Evolutionary conservation across 1,140 invertebrate species (phyloP), one percentile per base, ranked within the genome.

Genomic region (Cyrtorhinus lividipennis): DNA sequence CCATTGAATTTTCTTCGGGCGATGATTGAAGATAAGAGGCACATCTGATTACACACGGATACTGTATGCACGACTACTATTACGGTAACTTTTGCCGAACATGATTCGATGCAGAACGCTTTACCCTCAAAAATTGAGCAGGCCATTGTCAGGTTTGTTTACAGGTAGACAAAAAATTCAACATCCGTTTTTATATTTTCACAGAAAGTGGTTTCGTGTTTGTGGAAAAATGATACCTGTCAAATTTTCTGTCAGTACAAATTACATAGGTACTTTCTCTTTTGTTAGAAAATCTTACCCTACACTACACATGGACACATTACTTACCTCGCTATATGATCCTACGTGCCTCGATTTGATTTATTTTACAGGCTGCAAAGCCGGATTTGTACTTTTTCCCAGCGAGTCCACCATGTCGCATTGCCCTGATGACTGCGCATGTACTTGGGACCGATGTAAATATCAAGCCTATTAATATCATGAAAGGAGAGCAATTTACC

Each of bases 361-460:
- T 8, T 38, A 38, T 38, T 5, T 38, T 38, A 15, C 15, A 38
- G 30, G 5, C 30, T 5, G 30, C 5, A 8, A 38, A 38, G 30
- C 30, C 30, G 15, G 75, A 76, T 62, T 74, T 87, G 62, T 88
- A 88, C 75, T 83, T 85, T 73, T 69, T 83, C 64, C 77, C 81
- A 26, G 78, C 79, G 66, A 87, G 85, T 65, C 72, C 85, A 18
- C 83, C 85, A 1, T 83, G 82, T 66, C 76, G 84, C 48, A 72
- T 78, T 56, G 78, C 85, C 25, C 72, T 83, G 62, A 69, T 87
- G 68, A 69, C 81, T 13, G 83, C 81, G 1, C 85, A 83, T 66
- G 80, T 80, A 26, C 70, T 91, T 8, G 86, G 83, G 38, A 69
- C 90, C 12, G 80, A 87, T 60, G 69, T 90, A 2, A 86, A 88